Evolutionary conservation across 2,113 vertebrate species (phyloP), one percentile per base, ranked within the genome.

Genomic region (Petromus typicus): DNA sequence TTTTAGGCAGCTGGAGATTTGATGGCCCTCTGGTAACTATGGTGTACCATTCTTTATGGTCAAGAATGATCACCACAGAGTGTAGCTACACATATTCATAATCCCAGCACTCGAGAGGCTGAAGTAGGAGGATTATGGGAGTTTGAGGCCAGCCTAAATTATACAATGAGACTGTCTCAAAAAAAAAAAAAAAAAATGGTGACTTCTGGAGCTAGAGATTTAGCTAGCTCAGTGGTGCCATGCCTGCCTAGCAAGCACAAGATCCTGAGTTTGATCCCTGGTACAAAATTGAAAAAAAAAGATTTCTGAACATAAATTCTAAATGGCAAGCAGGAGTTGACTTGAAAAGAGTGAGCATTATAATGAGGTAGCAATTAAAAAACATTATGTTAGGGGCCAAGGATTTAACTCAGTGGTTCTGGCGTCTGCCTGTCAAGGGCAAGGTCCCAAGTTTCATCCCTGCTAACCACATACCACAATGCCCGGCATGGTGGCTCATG

Each of bases 341-440:
- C 12, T 61, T 96, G 57, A 87, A 93, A 76, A 30, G 63, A n/a
- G 63, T 69, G 83, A 91, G 13, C 45, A 61, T 40, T 71, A 61
- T 4, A 69, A 8, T 11, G 34, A 34, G 43, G n/a, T 12, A 64
- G 48, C 61, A 51, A 10, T 56, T 13, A 22, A 25, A 81, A 73
- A 43, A 69, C 88, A 37, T 66, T n/a, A 40, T 78, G 32, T n/a
- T n/a, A n/a, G n/a, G n/a, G n/a, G n/a, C 32, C n/a, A n/a, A n/a
- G n/a, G n/a, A n/a, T n/a, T n/a, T n/a, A n/a, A n/a, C n/a, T n/a
- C n/a, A n/a, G n/a, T n/a, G n/a, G n/a, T n/a, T n/a, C n/a, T n/a
- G n/a, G n/a, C n/a, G n/a, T n/a, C n/a, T n/a, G n/a, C n/a, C n/a
- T n/a, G n/a, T n/a, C n/a, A n/a, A n/a, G n/a, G n/a, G n/a, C n/a